phyloP scores from a whole-genome alignment of 2,113 vertebrate species.

The Otolemur garnettii region DNA sequence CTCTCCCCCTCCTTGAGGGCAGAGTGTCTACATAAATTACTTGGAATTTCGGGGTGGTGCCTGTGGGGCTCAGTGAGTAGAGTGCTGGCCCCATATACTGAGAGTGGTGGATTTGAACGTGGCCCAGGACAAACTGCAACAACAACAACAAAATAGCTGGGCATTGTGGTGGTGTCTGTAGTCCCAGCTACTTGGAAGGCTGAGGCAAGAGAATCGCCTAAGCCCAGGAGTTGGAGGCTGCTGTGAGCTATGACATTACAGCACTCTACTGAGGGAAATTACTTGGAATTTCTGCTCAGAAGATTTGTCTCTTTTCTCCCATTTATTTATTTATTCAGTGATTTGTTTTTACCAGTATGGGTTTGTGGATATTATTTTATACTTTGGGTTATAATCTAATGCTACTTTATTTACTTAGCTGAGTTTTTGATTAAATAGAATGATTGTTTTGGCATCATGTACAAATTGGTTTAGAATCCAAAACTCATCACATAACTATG shows the following conservation, averaged over 20 bases:
- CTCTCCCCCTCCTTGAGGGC: neutral
- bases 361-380: constrained; percentile 38
- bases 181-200: too few relatives aligned
- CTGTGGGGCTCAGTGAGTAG: too few relatives aligned
- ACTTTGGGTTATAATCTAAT: constrained; percentile 13
- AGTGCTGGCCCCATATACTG: too few relatives aligned
- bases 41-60: neutral
- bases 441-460: constrained; percentile 7
- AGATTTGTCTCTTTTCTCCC: constrained; percentile 21
- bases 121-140: too few relatives aligned
- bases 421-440: constrained; percentile 47
- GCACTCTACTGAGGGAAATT: too few relatives aligned
- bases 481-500: neutral
- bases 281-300: neutral
- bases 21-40: neutral
- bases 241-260: too few relatives aligned
- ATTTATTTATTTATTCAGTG: constrained; percentile 40
- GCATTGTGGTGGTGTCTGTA: too few relatives aligned
- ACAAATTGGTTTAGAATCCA: neutral
- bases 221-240: too few relatives aligned
- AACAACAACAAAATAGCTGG: too few relatives aligned
- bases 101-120: too few relatives aligned
- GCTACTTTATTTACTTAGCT: constrained; percentile 50
- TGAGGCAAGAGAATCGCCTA: too few relatives aligned
- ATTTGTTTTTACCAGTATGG: neutral